A percentile compares a stretch with the other conserved stretches of the same genome.
Conservation (phyloP, 2,888 invertebrate species). For the Melanotus villosus region DNA sequence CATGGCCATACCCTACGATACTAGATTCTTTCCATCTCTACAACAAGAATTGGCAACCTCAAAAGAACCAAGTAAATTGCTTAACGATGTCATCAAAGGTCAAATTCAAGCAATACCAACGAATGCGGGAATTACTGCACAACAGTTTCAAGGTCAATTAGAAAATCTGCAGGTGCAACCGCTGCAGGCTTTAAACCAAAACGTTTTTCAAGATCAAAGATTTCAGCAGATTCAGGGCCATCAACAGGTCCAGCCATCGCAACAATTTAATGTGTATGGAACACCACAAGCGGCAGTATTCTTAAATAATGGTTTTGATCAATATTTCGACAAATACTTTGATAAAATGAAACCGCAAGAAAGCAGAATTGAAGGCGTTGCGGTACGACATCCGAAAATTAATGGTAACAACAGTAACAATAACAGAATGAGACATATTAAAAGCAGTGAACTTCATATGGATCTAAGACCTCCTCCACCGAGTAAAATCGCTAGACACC, state of each 20-base stretch:
- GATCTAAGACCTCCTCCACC: constrained; percentile 36
- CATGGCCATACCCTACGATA: constrained; percentile 26
- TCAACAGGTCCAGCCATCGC: not conserved
- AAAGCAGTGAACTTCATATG: constrained; percentile 19
- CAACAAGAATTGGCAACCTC: constrained; percentile 15
- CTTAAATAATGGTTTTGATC: constrained; percentile 26
- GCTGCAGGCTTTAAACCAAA: not conserved
- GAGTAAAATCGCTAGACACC: constrained; percentile 7
- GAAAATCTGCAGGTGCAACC: constrained; percentile 19
- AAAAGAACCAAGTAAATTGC: not conserved
- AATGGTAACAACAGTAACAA: not conserved
- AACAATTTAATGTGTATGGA: not conserved
- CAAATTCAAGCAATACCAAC: constrained; percentile 9
- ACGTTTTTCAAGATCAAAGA: not conserved
- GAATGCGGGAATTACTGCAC: constrained; percentile 7
- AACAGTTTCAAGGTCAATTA: constrained; percentile 14
- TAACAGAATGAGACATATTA: constrained; percentile 9
- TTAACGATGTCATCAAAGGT: constrained; percentile 11
- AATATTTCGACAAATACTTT: constrained; percentile 28
- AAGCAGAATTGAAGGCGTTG: not conserved
- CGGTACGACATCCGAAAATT: not conserved
- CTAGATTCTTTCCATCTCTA: constrained; percentile 17
- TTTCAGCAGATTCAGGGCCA: not conserved
- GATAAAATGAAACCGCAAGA: constrained; percentile 25
- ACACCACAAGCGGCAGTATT: not conserved